These are phyloP conservation scores for Argyresthia albistria DNA, from an alignment of 2,888 invertebrate species.

Conservation along the genomic window DNA sequence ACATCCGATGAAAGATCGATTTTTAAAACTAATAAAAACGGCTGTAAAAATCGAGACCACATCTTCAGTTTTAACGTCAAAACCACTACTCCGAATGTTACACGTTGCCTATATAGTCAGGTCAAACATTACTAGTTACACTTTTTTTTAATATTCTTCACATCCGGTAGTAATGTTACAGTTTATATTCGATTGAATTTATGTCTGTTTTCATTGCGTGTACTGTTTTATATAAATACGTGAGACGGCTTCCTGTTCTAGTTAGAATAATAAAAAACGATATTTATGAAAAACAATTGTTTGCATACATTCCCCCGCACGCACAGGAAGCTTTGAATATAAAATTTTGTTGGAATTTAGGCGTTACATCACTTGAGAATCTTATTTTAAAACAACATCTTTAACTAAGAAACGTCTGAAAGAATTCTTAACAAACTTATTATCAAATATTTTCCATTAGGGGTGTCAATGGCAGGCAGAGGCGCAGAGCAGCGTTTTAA, in stretches of 20 bases:
- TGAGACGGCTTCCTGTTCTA: slow-evolving; percentile 55
- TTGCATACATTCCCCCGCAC: slow-evolving; percentile 10
- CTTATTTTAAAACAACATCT: no score
- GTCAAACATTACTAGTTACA: slow-evolving; percentile 41
- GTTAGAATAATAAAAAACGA: slow-evolving; percentile 46
- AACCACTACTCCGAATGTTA: background rate
- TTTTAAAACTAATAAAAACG: slow-evolving; percentile 44
- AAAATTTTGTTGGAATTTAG: no score
- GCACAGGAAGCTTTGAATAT: background rate
- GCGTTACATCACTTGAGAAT: no score
- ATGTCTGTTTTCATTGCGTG: slow-evolving; percentile 67
- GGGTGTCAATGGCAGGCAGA: no score
- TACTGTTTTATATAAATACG: slow-evolving; percentile 66
- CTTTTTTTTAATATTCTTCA: slow-evolving; percentile 54
- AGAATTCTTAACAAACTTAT: no score
- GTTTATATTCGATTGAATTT: slow-evolving; percentile 67
- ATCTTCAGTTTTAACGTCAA: slow-evolving; percentile 23
- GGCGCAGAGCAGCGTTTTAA: no score
- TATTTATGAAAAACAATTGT: slow-evolving; percentile 61
- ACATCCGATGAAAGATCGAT: slow-evolving; percentile 44
- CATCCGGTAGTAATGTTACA: slow-evolving; percentile 47
- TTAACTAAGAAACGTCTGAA: no score
- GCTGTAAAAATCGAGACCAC: slow-evolving; percentile 45
- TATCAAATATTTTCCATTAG: no score
- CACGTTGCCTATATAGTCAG: slow-evolving; percentile 36